phyloP scores from a whole-genome alignment of 2,797 vertebrate species.

The Micromesistius poutassou region DNA sequence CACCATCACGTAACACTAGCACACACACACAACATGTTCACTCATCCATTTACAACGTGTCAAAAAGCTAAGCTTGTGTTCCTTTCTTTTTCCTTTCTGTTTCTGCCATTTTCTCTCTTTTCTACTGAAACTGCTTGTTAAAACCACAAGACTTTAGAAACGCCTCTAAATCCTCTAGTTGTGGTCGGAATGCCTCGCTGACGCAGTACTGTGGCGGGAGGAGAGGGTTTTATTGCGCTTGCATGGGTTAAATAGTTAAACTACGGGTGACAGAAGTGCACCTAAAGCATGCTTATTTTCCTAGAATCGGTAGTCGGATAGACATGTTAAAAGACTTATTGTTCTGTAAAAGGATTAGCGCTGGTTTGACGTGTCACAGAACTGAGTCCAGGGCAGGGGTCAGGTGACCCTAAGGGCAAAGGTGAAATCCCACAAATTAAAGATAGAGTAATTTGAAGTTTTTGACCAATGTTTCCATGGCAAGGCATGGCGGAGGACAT shows the following conservation, averaged over 20 bases:
- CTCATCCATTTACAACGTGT: constrained; percentile 29
- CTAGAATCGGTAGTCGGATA: constrained; percentile 80
- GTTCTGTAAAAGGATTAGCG: constrained; percentile 70
- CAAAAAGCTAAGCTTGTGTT: constrained; percentile 43
- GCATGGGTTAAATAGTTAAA: constrained; percentile 83
- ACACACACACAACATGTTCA: constrained; percentile 3
- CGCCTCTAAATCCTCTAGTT: constrained; percentile 69
- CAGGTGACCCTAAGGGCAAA: constrained; percentile 50
- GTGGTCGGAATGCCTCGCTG: constrained; percentile 70
- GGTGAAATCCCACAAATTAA: constrained; percentile 45
- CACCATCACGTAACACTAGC: constrained; percentile 1
- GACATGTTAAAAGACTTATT: constrained; percentile 75
- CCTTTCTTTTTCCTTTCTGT: constrained; percentile 24
- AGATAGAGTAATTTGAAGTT: constrained; percentile 53
- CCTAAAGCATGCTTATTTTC: constrained; percentile 85
- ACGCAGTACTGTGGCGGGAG: constrained; percentile 65
- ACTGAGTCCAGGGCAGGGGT: constrained; percentile 59
- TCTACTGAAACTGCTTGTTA: constrained; percentile 65
- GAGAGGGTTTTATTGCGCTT: constrained; percentile 79
- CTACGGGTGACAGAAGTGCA: constrained; percentile 73
- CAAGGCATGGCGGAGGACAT: constrained; percentile 55
- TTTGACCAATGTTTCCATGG: constrained; percentile 61
- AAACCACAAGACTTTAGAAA: constrained; percentile 57
- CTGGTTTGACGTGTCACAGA: constrained; percentile 69
- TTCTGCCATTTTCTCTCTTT: constrained; percentile 39